phyloP scores from a whole-genome alignment of 1,140 invertebrate species.

The Drosophila tani region DNA sequence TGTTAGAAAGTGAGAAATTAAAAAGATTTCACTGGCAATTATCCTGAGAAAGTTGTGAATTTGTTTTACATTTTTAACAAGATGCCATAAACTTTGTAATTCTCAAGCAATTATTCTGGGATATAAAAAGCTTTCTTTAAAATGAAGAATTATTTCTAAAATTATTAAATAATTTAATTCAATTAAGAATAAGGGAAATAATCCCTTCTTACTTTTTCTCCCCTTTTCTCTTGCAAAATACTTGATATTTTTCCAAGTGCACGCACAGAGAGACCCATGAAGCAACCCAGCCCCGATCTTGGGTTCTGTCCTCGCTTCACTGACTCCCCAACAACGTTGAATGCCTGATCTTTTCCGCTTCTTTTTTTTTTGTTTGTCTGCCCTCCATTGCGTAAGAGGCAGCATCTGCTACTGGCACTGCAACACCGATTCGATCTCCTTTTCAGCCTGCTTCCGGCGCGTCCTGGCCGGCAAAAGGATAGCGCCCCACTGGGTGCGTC shows the following conservation, averaged over 20 bases:
- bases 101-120: background rate
- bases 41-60: background rate
- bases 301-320: slow-evolving; percentile 60
- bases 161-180: no score
- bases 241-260: slow-evolving; percentile 20
- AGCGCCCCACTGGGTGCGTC: slow-evolving; percentile 88
- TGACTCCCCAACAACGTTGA: slow-evolving; percentile 35
- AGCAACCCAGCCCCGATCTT: slow-evolving; percentile 50
- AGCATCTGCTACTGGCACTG: slow-evolving; percentile 48
- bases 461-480: slow-evolving; percentile 89
- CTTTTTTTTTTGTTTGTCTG: slow-evolving; percentile 12
- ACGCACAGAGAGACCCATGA: slow-evolving; percentile 8
- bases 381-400: slow-evolving; percentile 48
- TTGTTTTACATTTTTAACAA: background rate
- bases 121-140: no score
- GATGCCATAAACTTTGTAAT: background rate
- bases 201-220: no score
- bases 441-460: slow-evolving; percentile 90
- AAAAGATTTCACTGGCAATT: background rate
- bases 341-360: slow-evolving; percentile 27
- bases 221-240: no score
- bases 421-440: slow-evolving; percentile 30
- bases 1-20: background rate
- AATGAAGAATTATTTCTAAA: no score
- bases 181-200: no score